Percentiles rank a stretch among this genome's conserved stretches.
Conservation (phyloP, 2,113 vertebrate species). For the Malaclemys terrapin region DNA sequence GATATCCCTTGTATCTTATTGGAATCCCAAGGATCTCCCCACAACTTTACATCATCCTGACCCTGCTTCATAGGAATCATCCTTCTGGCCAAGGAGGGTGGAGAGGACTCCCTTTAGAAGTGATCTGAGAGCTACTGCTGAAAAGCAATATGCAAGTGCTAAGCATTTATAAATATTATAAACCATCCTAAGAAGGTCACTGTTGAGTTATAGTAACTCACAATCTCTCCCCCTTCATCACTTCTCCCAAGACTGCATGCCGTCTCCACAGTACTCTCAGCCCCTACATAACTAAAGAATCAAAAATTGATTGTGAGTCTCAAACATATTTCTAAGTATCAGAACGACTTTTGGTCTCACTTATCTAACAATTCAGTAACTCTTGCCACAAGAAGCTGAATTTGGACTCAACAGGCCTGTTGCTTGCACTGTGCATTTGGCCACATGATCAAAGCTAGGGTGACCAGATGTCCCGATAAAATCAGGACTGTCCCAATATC, state of each 20-base stretch:
- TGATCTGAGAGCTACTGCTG: not conserved
- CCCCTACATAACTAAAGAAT: not conserved
- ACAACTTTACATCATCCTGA: not conserved
- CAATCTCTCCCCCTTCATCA: not conserved
- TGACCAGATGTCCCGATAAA: too few relatives aligned
- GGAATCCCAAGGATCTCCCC: not conserved
- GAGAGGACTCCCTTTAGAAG: not conserved
- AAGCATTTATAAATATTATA: not conserved
- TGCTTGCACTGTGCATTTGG: not conserved
- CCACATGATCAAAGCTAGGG: too few relatives aligned
- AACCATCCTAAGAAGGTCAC: not conserved
- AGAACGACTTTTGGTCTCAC: not conserved
- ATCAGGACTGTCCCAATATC: too few relatives aligned
- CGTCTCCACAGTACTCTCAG: not conserved
- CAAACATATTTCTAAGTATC: not conserved
- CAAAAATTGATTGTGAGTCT: not conserved
- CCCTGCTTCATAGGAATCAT: not conserved
- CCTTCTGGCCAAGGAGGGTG: not conserved
- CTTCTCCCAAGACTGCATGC: not conserved
- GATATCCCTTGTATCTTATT: not conserved
- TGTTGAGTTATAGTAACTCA: fast-evolving
- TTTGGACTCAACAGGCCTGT: not conserved
- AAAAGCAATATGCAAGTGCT: not conserved
- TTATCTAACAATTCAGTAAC: not conserved
- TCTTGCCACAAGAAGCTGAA: not conserved